Conservation (phyloP, 2,888 invertebrate genomes). For the Drosophila ezoana region DNA sequence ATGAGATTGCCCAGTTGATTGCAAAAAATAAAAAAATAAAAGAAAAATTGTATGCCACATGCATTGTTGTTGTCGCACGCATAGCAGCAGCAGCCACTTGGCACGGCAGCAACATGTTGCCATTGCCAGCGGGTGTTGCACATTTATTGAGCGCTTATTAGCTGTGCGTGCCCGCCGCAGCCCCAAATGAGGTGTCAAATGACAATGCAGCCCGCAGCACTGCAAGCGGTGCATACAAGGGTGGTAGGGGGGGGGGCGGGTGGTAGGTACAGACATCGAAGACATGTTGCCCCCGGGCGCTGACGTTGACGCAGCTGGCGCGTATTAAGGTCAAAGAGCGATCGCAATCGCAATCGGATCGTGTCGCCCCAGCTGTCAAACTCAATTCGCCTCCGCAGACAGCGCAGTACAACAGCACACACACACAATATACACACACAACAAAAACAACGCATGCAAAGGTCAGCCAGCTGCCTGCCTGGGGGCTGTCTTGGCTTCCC, state of each 20-base stretch:
- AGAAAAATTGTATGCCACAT: conserved; percentile 58
- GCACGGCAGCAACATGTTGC: conserved; percentile 58
- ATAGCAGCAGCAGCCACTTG: conserved; percentile 34
- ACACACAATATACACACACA: conserved; percentile 20
- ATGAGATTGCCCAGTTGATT: conserved; percentile 83
- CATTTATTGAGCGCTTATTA: conserved; percentile 83
- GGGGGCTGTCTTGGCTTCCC: conserved; percentile 52
- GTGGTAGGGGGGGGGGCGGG: neutral
- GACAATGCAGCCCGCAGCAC: conserved; percentile 59
- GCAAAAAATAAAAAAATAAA: conserved; percentile 41
- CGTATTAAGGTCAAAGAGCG: conserved; percentile 81
- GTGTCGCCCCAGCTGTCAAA: conserved; percentile 80
- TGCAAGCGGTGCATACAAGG: neutral
- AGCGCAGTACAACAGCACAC: conserved; percentile 31
- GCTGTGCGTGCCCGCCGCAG: conserved; percentile 61
- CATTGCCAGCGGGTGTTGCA: conserved; percentile 82
- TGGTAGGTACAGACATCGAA: conserved; percentile 5
- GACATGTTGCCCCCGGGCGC: conserved; percentile 33
- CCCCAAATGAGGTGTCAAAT: conserved; percentile 84
- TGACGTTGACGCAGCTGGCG: conserved; percentile 72
- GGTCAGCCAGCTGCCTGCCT: conserved; percentile 70
- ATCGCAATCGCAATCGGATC: conserved; percentile 74
- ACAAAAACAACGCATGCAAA: conserved; percentile 63
- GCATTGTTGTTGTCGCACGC: conserved; percentile 65
- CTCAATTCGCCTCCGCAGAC: conserved; percentile 74